Evolutionary conservation across 2,888 invertebrate species (phyloP), one percentile per base, ranked within the genome.

Genomic region (Melanchra persicariae): DNA sequence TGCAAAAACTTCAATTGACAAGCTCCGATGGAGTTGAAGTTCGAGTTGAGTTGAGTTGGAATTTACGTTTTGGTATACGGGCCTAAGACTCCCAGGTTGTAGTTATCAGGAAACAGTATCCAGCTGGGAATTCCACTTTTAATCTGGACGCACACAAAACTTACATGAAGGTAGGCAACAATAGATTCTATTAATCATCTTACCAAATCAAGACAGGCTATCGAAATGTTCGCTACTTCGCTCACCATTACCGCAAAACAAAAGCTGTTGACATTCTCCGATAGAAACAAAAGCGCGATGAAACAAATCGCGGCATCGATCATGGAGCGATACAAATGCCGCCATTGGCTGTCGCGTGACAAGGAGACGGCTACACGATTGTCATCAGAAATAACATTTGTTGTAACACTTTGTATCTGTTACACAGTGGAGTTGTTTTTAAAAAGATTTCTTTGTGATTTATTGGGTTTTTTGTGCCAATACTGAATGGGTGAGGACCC

Each of bases 301-400:
- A 66, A 79, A 84, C 83, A 84, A 85, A 84, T 83, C 62, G 76
- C 57, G 59, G 34, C 81, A 84, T 84, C 84, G 79, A 70, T 84
- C 85, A 81, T 65, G 24, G 9, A 43, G 64, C 70, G 62, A 76
- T 74, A 84, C 83, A 84, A 83, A 84, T 84, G 69, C 63, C 54
- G 64, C 80, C 59, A 82, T 75, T 82, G 82, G 75, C 69, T 65
- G 51, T 40, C 72, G 45, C 45, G 54, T 64, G 80, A 78, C 80
- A 47, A 54, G 22, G 65, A 19, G 68, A 74, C 69, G 66, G 74
- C 59, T 49, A 70, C 66, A 40, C 70, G 70, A 84, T 78, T 81
- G 84, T 78, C 84, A 81, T 84, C 81, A 68, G 73, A 78, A 73
- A 81, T 72, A 75, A 76, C 78, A 82, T 84, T 84, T 81, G 77